These are phyloP conservation scores for Diloba caeruleocephala DNA, from an alignment of 2,888 invertebrate species.

Conservation along the genomic window DNA sequence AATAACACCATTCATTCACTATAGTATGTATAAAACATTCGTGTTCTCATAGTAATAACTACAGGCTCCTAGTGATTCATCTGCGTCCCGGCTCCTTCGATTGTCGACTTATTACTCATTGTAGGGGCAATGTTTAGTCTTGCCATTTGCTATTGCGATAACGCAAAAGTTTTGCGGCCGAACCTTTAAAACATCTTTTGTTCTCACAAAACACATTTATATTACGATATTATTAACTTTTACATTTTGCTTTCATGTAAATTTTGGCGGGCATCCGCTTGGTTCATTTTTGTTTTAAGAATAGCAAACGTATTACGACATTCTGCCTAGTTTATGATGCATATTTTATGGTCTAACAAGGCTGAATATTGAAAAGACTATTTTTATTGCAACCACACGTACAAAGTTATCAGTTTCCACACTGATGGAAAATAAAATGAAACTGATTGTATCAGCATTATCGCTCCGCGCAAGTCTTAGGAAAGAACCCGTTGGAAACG, in stretches of 20 bases:
- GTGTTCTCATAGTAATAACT: constrained; percentile 37
- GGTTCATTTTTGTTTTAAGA: constrained; percentile 30
- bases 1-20: constrained; percentile 23
- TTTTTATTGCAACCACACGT: constrained; percentile 31
- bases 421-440: constrained; percentile 30
- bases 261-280: constrained; percentile 32
- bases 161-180: constrained; percentile 29
- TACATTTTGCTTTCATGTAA: constrained; percentile 39
- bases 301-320: constrained; percentile 28
- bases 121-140: constrained; percentile 56
- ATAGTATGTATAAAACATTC: constrained; percentile 18
- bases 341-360: constrained; percentile 24
- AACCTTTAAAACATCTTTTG: constrained; percentile 52
- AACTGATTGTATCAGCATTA: constrained; percentile 42
- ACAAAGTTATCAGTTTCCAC: constrained; percentile 21
- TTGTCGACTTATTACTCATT: constrained; percentile 55
- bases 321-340: constrained; percentile 36
- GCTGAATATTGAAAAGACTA: constrained; percentile 21
- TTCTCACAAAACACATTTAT: constrained; percentile 41
- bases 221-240: constrained; percentile 31
- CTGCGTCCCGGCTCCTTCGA: constrained; percentile 39
- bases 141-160: constrained; percentile 49
- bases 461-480: constrained; percentile 18
- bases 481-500: constrained; percentile 34
- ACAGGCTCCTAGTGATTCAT: constrained; percentile 47